These are phyloP conservation scores for Polylopha cassiicola DNA, from an alignment of 2,888 invertebrate species.

Conservation along the genomic window DNA sequence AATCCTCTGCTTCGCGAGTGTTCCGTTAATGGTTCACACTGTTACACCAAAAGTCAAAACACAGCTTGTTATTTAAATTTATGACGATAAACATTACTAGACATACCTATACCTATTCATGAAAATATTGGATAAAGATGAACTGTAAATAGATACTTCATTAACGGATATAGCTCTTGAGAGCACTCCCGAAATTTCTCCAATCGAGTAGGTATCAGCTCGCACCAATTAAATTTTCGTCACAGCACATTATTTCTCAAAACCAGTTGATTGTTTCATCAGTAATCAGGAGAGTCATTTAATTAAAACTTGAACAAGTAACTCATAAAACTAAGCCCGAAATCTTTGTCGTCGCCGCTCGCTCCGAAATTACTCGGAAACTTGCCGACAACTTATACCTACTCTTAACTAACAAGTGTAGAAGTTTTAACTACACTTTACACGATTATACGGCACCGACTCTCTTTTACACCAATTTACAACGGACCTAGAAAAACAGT, in stretches of 20 bases:
- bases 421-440: conserved; percentile 50
- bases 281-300: conserved; percentile 42
- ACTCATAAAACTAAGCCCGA: conserved; percentile 50
- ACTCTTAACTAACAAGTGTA: conserved; percentile 42
- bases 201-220: conserved; percentile 9
- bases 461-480: conserved; percentile 30
- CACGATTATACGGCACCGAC: conserved; percentile 32
- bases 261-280: conserved; percentile 40
- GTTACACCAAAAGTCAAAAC: too few species aligned
- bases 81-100: too few species aligned
- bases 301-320: conserved; percentile 52
- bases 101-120: too few species aligned
- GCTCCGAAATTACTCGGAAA: conserved; percentile 43
- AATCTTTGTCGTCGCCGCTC: conserved; percentile 46
- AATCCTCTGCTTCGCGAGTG: too few species aligned
- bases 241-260: conserved; percentile 14
- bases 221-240: conserved; percentile 5
- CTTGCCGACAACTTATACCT: conserved; percentile 40
- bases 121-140: too few species aligned
- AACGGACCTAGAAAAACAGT: conserved; percentile 17
- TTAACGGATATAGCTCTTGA: conserved; percentile 2
- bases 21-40: too few species aligned
- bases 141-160: conserved; percentile 5
- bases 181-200: background rate
- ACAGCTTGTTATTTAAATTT: too few species aligned